Conservation (phyloP, 2,888 invertebrate species). For the Erebia aethiops region DNA sequence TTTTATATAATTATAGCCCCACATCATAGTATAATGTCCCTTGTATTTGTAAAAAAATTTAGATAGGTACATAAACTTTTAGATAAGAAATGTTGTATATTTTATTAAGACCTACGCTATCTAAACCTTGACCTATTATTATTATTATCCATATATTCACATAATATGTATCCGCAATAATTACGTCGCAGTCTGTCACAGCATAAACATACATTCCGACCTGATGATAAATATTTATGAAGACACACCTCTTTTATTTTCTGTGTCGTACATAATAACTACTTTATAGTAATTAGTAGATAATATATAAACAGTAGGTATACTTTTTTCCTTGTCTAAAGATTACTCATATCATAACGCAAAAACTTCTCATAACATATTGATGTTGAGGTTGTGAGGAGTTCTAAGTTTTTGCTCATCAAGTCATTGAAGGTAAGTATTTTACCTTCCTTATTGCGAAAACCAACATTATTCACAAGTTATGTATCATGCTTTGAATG, state of each 20-base stretch:
- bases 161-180: not conserved
- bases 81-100: not conserved
- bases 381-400: too few relatives aligned
- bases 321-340: not conserved
- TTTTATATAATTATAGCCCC: too few relatives aligned
- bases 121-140: conserved; percentile 14
- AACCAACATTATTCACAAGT: not conserved
- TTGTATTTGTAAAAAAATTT: too few relatives aligned
- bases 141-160: not conserved
- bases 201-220: not conserved
- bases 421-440: conserved; percentile 7
- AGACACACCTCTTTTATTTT: conserved; percentile 5
- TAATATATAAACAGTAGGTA: too few relatives aligned
- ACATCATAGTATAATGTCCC: too few relatives aligned
- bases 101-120: not conserved
- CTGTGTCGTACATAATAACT: not conserved
- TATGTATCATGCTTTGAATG: not conserved
- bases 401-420: conserved; percentile 7
- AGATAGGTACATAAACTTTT: not conserved
- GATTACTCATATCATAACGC: not conserved
- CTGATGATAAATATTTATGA: conserved; percentile 9
- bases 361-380: too few relatives aligned
- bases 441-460: not conserved
- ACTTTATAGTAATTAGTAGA: not conserved
- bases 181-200: not conserved